A percentile compares a stretch with the other conserved stretches of the same genome.
Conservation (phyloP, 2,113 vertebrate species). For the Ascaphus truei region DNA sequence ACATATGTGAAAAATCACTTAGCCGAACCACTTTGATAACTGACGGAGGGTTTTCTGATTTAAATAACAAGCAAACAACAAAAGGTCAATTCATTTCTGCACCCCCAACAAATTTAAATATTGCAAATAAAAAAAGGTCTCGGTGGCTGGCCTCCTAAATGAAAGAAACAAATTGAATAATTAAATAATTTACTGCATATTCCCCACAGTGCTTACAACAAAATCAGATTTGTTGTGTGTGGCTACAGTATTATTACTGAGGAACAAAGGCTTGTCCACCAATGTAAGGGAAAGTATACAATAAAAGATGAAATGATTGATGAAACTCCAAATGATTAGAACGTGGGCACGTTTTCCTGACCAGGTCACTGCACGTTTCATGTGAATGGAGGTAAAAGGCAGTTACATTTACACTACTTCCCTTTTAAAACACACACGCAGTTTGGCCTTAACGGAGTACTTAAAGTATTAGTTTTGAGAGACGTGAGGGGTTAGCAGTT, state of each 20-base stretch:
- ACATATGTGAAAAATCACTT: constrained; percentile 32
- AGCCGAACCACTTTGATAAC: not conserved
- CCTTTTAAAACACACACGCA: too few species aligned
- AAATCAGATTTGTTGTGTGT: constrained; percentile 32
- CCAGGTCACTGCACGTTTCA: too few species aligned
- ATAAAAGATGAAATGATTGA: not conserved
- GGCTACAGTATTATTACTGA: constrained; percentile 24
- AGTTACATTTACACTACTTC: not conserved
- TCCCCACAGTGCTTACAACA: not conserved
- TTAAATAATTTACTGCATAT: constrained; percentile 36
- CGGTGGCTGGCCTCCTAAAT: constrained; percentile 38
- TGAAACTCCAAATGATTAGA: not conserved
- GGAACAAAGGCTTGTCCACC: not conserved
- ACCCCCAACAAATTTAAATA: constrained; percentile 28
- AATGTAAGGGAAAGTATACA: not conserved
- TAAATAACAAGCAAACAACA: constrained; percentile 28
- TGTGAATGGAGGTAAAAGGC: too few species aligned
- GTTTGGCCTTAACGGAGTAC: too few species aligned
- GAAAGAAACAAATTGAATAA: constrained; percentile 47
- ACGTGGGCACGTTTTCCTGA: too few species aligned
- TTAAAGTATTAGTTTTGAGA: too few species aligned
- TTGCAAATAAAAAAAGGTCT: constrained; percentile 40
- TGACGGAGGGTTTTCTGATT: constrained; percentile 24
- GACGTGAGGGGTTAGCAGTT: too few species aligned
- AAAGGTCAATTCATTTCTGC: constrained; percentile 15